Evolutionary conservation across 2,888 invertebrate genomes (phyloP), one percentile per base, ranked within the genome.

Genomic region (Drosophila maculinotata): DNA sequence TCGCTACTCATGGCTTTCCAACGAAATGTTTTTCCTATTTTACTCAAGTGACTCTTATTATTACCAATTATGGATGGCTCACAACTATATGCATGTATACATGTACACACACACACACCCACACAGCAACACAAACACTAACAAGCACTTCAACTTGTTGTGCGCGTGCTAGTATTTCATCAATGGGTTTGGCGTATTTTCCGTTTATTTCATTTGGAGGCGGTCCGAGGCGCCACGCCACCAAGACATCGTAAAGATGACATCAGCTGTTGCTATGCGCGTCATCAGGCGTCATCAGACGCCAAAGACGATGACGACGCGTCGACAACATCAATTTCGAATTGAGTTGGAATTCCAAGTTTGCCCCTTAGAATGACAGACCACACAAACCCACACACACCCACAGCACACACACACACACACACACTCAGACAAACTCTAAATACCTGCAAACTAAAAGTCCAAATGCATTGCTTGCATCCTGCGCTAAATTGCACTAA

Each of bases 101-200:
- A 35, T 9, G 26, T 0, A 2, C 14, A 26, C 14, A 1, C 17
- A 33, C 52, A 17, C 39, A 8, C 31, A 20, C 28, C 7, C 26
- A 17, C 30, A 30, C 33, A n/a, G n/a, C n/a, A n/a, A n/a, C 66
- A 20, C 47, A 42, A 30, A 47, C 45, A 15, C 44, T 45, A 12
- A 45, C 30, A 25, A 5, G 25, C 8, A 54, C 47, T 28, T 12
- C 7, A 31, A 12, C 17, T 63, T 48, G 48, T 62, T 62, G 47
- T 20, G 65, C 65, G 66, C 84, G 64, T 83, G 81, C 35, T 69
- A 69, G 85, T 84, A 81, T 87, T 81, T 84, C 79, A 81, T 81
- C 41, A 65, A 76, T 56, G 66, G 48, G 72, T 75, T 71, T 80
- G 58, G 67, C 66, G 60, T 77, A 71, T 86, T 83, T 83, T 86